Percentiles rank a stretch among this genome's conserved stretches.
Conservation (phyloP, 2,113 vertebrate species). For the Trinectes maculatus region DNA sequence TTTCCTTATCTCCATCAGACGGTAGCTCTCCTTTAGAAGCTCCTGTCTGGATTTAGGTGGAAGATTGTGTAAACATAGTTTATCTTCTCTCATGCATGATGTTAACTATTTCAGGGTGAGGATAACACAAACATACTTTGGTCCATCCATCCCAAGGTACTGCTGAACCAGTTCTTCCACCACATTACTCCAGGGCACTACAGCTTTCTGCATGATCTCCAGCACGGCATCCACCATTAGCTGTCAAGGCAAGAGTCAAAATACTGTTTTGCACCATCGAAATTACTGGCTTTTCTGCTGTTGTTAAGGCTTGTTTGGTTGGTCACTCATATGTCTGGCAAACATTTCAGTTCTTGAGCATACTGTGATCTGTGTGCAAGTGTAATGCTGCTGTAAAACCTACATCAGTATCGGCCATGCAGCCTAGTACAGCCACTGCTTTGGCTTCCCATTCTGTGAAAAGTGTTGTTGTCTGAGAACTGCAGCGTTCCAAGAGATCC, state of each 20-base stretch:
- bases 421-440: constrained; percentile 89
- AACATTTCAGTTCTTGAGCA: background rate
- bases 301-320: background rate
- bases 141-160: constrained; percentile 91
- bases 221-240: constrained; percentile 94
- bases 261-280: background rate
- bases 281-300: background rate
- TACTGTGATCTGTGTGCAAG: background rate
- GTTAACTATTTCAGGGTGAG: background rate
- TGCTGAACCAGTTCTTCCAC: constrained; percentile 91
- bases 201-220: constrained; percentile 92
- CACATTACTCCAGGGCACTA: constrained; percentile 91
- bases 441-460: constrained; percentile 97
- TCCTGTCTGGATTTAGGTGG: constrained; percentile 84
- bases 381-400: constrained; percentile 65
- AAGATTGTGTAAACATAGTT: background rate
- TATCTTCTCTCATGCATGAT: background rate
- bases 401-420: constrained; percentile 90
- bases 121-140: constrained; percentile 85
- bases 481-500: constrained; percentile 91
- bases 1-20: constrained; percentile 95
- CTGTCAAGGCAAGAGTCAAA: constrained; percentile 80
- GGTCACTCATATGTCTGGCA: background rate
- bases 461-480: constrained; percentile 87
- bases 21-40: constrained; percentile 91